Evolutionary conservation across 2,797 vertebrate species (phyloP).

Genomic region (Chloroceryle inda): DNA sequence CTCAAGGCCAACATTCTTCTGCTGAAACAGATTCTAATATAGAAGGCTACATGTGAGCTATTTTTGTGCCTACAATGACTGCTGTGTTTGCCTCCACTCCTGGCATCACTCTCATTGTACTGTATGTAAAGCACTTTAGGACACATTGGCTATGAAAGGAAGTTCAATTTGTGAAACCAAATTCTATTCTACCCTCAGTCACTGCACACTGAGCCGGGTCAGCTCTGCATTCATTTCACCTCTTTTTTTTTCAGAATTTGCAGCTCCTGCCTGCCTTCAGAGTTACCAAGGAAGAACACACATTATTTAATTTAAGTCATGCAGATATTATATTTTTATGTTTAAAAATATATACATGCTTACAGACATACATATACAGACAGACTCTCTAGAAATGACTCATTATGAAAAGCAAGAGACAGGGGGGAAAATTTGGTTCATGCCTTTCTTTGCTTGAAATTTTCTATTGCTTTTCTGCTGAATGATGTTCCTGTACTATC

Average conservation of each 20-base stretch:
- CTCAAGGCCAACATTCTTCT: constrained; percentile 22
- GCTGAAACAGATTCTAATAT: constrained; percentile 54
- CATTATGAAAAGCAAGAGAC: neutral
- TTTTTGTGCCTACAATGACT: constrained; percentile 59
- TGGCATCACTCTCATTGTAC: constrained; percentile 26
- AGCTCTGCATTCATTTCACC: neutral
- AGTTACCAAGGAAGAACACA: neutral
- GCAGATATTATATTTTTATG: neutral
- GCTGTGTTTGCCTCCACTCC: constrained; percentile 56
- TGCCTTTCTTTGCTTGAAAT: constrained; percentile 24
- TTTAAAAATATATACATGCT: neutral
- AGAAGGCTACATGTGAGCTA: constrained; percentile 54
- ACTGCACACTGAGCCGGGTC: constrained; percentile 35
- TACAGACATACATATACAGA: neutral
- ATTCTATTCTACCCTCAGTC: constrained; percentile 48
- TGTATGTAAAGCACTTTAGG: constrained; percentile 69
- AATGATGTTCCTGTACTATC: constrained; percentile 51
- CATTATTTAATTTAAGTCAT: constrained; percentile 24
- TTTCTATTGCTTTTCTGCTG: constrained; percentile 36
- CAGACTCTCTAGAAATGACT: constrained; percentile 2
- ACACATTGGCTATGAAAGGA: constrained; percentile 55
- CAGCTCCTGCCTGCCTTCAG: neutral
- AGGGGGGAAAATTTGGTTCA: neutral
- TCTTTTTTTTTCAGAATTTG: neutral
- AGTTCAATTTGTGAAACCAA: constrained; percentile 68